Evolutionary conservation across 2,113 vertebrate species (phyloP).

Genomic region (Bambusicola thoracicus): DNA sequence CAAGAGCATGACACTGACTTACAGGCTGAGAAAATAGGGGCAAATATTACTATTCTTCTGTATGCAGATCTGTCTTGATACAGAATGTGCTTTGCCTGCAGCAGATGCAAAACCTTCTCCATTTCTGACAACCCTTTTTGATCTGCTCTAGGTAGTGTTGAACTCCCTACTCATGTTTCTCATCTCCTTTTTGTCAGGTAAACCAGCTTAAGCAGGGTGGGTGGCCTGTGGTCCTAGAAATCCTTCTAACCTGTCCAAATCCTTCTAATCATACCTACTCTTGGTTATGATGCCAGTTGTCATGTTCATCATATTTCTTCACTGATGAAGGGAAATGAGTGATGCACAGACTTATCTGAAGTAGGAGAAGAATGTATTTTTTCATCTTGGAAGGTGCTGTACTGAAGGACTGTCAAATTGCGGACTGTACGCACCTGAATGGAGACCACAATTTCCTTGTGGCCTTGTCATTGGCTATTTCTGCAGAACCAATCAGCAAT

Average conservation of each 20-base stretch:
- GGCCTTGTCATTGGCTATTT: background rate
- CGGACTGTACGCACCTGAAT: background rate
- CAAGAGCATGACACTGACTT: background rate
- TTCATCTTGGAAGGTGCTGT: background rate
- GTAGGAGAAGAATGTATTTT: background rate
- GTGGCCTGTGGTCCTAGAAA: background rate
- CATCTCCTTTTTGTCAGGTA: background rate
- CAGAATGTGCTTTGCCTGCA: background rate
- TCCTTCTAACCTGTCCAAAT: background rate
- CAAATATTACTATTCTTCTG: background rate
- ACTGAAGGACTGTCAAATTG: background rate
- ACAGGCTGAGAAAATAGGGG: background rate
- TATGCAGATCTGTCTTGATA: background rate
- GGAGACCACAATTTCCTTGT: background rate
- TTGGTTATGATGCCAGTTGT: background rate
- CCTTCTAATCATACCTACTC: accelerated
- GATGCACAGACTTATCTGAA: background rate
- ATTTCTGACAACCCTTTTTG: background rate
- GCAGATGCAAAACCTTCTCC: background rate
- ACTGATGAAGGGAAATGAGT: background rate
- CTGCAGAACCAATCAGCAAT: background rate
- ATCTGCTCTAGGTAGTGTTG: background rate
- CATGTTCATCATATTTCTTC: background rate
- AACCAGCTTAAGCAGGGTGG: background rate
- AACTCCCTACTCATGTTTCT: background rate